Conservation (phyloP, 2,797 vertebrate genomes). For the Pristis pectinata region DNA sequence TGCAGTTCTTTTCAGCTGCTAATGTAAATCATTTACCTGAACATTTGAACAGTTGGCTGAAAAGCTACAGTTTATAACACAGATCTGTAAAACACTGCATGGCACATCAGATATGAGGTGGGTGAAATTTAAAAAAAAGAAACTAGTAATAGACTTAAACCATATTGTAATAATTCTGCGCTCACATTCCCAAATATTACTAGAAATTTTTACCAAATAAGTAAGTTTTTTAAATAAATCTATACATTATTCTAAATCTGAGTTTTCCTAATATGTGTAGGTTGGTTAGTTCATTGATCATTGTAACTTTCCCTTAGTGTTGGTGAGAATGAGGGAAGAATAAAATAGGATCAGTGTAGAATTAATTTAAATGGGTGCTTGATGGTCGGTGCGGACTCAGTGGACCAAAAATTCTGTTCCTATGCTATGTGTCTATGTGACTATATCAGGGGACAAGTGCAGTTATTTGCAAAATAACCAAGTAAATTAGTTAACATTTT, state of each 20-base stretch:
- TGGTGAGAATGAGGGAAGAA: too few relatives aligned
- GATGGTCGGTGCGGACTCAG: too few relatives aligned
- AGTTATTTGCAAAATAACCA: not conserved
- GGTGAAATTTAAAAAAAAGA: not conserved
- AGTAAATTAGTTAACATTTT: not conserved
- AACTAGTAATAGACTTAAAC: not conserved
- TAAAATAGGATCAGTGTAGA: too few relatives aligned
- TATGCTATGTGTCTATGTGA: too few relatives aligned
- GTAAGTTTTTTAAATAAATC: not conserved
- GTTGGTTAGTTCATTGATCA: too few relatives aligned
- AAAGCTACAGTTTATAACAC: not conserved
- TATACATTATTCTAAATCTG: not conserved
- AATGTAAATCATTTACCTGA: not conserved
- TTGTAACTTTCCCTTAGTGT: too few relatives aligned
- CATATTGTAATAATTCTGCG: not conserved
- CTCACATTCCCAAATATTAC: not conserved
- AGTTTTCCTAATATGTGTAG: not conserved
- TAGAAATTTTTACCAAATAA: not conserved
- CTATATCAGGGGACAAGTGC: not conserved
- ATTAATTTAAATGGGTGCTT: too few relatives aligned
- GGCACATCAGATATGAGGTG: not conserved
- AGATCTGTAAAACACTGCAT: not conserved
- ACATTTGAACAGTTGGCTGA: not conserved
- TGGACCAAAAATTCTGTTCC: too few relatives aligned
- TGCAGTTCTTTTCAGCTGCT: not conserved